phyloP scores from a whole-genome alignment of 2,797 vertebrate genomes.

The Ispidina picta region DNA sequence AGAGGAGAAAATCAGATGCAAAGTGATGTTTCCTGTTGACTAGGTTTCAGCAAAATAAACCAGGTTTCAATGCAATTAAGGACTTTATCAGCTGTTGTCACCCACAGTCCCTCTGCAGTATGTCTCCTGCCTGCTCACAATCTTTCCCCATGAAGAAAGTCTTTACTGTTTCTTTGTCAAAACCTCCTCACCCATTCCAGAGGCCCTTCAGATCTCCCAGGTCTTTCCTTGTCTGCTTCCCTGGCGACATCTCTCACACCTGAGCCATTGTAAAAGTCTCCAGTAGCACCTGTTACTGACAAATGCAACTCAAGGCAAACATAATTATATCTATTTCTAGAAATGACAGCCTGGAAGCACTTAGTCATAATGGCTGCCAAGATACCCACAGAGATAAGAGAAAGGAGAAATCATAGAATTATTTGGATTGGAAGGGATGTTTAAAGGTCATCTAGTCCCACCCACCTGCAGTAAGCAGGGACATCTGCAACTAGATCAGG shows the following conservation, averaged over 20 bases:
- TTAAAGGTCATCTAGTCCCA: not conserved
- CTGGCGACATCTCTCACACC: not conserved
- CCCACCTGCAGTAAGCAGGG: not conserved
- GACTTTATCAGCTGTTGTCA: not conserved
- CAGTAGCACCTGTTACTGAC: not conserved
- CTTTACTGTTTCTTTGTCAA: not conserved
- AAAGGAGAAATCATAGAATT: not conserved
- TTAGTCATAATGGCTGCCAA: not conserved
- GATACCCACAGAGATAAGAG: not conserved
- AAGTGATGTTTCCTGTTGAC: not conserved
- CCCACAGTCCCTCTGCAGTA: not conserved
- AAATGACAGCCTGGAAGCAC: not conserved
- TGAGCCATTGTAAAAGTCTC: not conserved
- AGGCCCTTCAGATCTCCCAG: not conserved
- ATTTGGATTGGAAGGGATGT: not conserved
- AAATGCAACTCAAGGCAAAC: slow-evolving; percentile 1
- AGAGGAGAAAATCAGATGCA: not conserved
- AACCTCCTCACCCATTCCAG: not conserved
- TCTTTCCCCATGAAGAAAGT: not conserved
- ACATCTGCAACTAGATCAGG: not conserved
- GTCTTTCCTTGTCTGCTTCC: not conserved
- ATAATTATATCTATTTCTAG: not conserved
- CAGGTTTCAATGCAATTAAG: not conserved
- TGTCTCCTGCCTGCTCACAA: not conserved
- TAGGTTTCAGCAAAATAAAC: not conserved